These are phyloP conservation scores for Ploceus nigricollis DNA, from an alignment of 2,113 vertebrate genomes.

Conservation along the genomic window DNA sequence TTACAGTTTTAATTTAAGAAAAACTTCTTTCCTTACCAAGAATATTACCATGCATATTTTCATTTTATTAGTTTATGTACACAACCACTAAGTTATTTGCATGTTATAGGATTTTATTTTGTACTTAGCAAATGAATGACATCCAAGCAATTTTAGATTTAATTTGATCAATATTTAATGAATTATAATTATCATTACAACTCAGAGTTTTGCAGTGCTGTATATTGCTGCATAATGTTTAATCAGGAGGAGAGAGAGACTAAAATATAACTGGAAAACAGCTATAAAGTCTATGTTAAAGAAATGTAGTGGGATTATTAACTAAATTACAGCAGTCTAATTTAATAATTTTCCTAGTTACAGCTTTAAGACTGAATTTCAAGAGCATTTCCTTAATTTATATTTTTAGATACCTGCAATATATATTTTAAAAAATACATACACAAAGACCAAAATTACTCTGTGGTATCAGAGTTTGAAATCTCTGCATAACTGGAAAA, in stretches of 20 bases:
- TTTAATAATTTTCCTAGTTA: constrained; percentile 35
- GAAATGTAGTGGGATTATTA: constrained; percentile 29
- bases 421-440: background rate
- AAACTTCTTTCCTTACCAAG: background rate
- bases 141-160: constrained; percentile 16
- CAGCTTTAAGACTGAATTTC: background rate
- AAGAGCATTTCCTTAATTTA: background rate
- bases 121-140: constrained; percentile 17
- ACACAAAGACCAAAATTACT: background rate
- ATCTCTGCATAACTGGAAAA: background rate
- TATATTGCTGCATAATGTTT: constrained; percentile 43
- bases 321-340: constrained; percentile 19
- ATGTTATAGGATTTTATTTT: constrained; percentile 24
- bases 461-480: background rate
- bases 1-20: background rate
- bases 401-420: background rate
- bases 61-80: constrained; percentile 18
- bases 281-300: constrained; percentile 7
- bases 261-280: constrained; percentile 24
- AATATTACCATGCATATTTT: background rate
- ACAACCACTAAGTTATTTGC: background rate
- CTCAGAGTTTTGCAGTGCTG: background rate
- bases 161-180: constrained; percentile 69
- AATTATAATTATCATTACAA: constrained; percentile 55
- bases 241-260: constrained; percentile 41